These are phyloP conservation scores for Priocnemis perturbator DNA, from an alignment of 2,888 invertebrate species.

Conservation along the genomic window DNA sequence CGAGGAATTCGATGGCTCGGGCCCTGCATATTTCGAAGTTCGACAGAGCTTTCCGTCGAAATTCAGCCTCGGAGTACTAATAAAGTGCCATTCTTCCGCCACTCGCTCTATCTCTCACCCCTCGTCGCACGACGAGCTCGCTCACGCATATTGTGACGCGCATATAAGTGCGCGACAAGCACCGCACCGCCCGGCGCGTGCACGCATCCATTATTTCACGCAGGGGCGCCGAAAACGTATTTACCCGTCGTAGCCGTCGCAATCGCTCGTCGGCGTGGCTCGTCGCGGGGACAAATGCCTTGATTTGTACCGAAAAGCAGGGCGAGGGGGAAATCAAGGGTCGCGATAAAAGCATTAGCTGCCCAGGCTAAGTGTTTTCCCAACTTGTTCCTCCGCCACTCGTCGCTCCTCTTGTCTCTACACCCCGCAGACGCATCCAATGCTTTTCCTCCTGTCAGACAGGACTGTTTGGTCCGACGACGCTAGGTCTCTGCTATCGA, in stretches of 20 bases:
- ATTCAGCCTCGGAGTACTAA: constrained; percentile 38
- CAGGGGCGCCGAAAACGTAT: constrained; percentile 61
- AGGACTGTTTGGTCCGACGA: not conserved
- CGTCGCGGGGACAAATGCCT: constrained; percentile 65
- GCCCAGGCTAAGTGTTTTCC: constrained; percentile 56
- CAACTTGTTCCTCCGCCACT: constrained; percentile 48
- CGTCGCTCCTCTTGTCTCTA: constrained; percentile 17
- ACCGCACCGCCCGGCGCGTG: constrained; percentile 17
- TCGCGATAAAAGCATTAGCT: constrained; percentile 62
- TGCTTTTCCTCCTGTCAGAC: not conserved
- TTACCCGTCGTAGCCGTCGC: constrained; percentile 44
- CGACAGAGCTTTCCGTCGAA: not conserved
- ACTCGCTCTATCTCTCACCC: constrained; percentile 51
- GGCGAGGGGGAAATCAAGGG: constrained; percentile 56
- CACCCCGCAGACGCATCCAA: not conserved
- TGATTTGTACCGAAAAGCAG: constrained; percentile 67
- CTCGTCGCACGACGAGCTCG: constrained; percentile 24
- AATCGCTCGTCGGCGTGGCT: constrained; percentile 18
- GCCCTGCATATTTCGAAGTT: no score
- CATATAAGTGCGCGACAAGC: constrained; percentile 20
- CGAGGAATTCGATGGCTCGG: no score
- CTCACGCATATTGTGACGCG: constrained; percentile 51
- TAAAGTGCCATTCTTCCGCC: constrained; percentile 56
- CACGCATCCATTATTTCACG: constrained; percentile 57
- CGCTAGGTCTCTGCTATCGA: not conserved